Percentiles rank a stretch among this genome's conserved stretches.
Conservation (phyloP, 2,888 invertebrate genomes). For the Steromphala cineraria region DNA sequence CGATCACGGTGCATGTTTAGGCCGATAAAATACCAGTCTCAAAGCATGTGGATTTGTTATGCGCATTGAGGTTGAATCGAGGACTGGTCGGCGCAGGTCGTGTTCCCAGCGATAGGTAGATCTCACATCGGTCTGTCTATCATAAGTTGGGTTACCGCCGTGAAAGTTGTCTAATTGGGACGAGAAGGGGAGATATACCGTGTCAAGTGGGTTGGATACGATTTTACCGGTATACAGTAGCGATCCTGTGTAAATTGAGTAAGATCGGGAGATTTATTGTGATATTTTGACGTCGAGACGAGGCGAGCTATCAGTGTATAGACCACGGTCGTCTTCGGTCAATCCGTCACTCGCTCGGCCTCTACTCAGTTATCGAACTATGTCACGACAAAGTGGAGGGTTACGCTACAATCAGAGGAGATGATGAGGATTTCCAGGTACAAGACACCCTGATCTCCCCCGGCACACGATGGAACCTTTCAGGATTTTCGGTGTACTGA, state of each 20-base stretch:
- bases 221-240: neutral
- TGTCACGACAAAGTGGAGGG: neutral
- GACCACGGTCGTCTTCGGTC: neutral
- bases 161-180: neutral
- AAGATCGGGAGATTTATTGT: too few relatives aligned
- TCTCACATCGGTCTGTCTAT: neutral
- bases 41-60: conserved; percentile 30
- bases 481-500: neutral
- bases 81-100: conserved; percentile 21
- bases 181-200: neutral
- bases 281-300: too few relatives aligned
- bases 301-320: too few relatives aligned
- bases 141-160: neutral
- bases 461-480: neutral
- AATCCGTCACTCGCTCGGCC: neutral
- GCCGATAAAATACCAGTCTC: conserved; percentile 5
- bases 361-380: neutral
- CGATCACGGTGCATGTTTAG: neutral
- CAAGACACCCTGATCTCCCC: neutral
- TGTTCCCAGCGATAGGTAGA: neutral
- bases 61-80: conserved; percentile 7
- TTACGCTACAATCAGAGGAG: neutral
- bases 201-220: neutral
- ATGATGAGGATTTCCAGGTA: neutral
- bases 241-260: too few relatives aligned